phyloP scores from a whole-genome alignment of 2,797 vertebrate genomes.

The Crocodylus rhombifer region DNA sequence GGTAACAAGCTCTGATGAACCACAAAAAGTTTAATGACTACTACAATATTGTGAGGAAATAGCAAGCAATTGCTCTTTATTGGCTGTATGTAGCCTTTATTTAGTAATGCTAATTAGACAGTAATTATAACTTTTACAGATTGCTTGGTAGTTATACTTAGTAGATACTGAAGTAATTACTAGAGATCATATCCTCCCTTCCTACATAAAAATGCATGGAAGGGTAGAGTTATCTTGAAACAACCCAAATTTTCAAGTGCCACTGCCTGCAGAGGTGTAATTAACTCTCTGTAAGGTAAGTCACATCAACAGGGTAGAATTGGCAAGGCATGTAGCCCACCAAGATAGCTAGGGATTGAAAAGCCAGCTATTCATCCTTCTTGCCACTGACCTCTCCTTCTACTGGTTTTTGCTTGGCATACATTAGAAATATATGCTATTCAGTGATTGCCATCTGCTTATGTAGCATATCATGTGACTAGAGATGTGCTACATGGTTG shows the following conservation, averaged over 20 bases:
- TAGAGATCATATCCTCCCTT: background rate
- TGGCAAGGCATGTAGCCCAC: background rate
- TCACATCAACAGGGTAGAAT: background rate
- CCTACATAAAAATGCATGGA: background rate
- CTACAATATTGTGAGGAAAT: background rate
- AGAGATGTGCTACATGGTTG: slow-evolving; percentile 76
- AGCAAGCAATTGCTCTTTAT: slow-evolving; percentile 6
- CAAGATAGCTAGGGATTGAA: background rate
- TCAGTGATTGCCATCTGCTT: slow-evolving; percentile 74
- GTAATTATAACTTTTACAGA: background rate
- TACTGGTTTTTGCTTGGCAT: slow-evolving; percentile 66
- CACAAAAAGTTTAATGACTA: slow-evolving; percentile 28
- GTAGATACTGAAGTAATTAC: slow-evolving; percentile 1
- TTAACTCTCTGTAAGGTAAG: background rate
- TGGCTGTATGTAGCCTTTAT: background rate
- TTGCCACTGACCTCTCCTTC: slow-evolving; percentile 61
- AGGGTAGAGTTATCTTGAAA: background rate
- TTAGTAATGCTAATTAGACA: background rate
- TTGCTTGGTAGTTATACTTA: background rate
- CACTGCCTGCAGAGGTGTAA: background rate
- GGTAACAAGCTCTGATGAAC: slow-evolving; percentile 1
- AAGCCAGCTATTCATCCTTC: background rate
- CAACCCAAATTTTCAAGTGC: background rate
- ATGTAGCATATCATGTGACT: slow-evolving; percentile 70
- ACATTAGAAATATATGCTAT: slow-evolving; percentile 62